phyloP scores from a whole-genome alignment of 1,140 invertebrate genomes.

The Oryctes rhinoceros region DNA sequence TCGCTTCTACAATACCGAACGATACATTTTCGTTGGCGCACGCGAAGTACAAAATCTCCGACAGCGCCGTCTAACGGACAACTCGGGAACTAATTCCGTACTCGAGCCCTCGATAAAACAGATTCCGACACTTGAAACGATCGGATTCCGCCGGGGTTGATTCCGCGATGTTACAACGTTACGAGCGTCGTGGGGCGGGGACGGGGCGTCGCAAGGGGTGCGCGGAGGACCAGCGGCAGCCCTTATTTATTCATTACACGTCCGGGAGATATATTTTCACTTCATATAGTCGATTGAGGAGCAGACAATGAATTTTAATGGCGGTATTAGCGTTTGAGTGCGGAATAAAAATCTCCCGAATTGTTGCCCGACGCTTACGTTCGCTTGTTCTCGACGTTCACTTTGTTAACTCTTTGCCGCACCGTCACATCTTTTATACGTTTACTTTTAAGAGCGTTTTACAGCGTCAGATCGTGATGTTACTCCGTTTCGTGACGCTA shows the following conservation, averaged over 20 bases:
- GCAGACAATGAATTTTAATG: conserved; percentile 58
- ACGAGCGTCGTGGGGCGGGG: not conserved
- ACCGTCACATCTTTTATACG: conserved; percentile 34
- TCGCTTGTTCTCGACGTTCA: not conserved
- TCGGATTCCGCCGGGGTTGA: not conserved
- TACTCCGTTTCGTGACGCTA: conserved; percentile 1
- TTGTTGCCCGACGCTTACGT: not conserved
- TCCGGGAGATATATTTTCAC: conserved; percentile 57
- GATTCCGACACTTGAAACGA: conserved; percentile 12
- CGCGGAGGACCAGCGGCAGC: conserved; percentile 16
- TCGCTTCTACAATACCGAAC: too few relatives aligned
- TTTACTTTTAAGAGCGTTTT: not conserved
- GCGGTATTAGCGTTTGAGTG: conserved; percentile 50
- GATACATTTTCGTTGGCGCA: not conserved
- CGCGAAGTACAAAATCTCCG: not conserved
- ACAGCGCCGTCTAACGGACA: not conserved
- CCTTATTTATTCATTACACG: conserved; percentile 54
- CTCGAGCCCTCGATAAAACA: not conserved
- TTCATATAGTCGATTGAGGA: conserved; percentile 56
- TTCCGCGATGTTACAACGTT: not conserved
- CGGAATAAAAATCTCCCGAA: conserved; percentile 48
- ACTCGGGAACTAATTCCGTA: not conserved
- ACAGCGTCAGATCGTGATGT: not conserved
- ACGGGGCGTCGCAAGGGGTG: not conserved
- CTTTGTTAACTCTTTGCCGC: conserved; percentile 21